These are phyloP conservation scores for Periparus ater DNA, from an alignment of 2,797 vertebrate genomes.

Conservation along the genomic window DNA sequence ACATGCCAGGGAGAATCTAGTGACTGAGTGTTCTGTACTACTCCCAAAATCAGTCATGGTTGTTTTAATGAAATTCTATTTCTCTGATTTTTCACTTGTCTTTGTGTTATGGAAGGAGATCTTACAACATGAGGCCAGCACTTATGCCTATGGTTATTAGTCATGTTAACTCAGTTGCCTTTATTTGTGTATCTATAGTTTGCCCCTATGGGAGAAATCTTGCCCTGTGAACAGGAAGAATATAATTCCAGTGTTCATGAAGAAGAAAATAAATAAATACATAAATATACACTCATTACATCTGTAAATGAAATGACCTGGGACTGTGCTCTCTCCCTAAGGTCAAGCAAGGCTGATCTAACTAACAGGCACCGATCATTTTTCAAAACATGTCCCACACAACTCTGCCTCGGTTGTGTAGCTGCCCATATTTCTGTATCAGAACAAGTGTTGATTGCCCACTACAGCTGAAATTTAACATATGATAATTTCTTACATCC, in stretches of 20 bases:
- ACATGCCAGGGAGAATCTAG: background rate
- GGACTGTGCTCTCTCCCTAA: no score
- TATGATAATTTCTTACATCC: background rate
- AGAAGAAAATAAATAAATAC: background rate
- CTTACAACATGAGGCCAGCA: background rate
- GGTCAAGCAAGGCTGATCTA: background rate
- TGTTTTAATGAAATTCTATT: background rate
- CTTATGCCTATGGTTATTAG: background rate
- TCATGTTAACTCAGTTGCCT: background rate
- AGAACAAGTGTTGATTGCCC: background rate
- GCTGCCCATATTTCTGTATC: background rate
- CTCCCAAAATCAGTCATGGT: background rate
- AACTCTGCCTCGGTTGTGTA: background rate
- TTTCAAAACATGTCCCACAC: fast-evolving
- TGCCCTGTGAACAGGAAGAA: background rate
- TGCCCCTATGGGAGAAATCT: background rate
- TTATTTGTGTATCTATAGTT: background rate
- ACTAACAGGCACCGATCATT: background rate
- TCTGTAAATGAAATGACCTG: background rate
- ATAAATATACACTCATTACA: background rate
- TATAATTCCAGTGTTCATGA: background rate
- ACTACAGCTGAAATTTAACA: background rate
- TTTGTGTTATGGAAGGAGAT: background rate
- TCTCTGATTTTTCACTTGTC: background rate
- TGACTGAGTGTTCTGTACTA: background rate